Percentiles rank a stretch among this genome's conserved stretches.
These are phyloP conservation scores for Synaphobranchus kaupii DNA, from an alignment of 2,797 vertebrate species.

Conservation along the genomic window DNA sequence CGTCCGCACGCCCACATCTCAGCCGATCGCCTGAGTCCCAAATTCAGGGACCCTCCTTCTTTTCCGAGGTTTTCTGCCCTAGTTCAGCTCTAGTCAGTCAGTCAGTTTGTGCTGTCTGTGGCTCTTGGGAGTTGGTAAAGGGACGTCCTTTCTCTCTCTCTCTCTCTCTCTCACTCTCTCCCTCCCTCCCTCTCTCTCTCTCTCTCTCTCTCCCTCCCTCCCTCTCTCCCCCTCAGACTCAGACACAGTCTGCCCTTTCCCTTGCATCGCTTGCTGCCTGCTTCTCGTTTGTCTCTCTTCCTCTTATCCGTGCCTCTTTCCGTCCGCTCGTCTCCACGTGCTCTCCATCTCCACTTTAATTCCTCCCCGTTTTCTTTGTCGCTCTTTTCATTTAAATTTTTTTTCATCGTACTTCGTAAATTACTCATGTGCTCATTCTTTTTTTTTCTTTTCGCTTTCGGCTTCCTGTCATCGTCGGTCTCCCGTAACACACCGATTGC, in stretches of 20 bases:
- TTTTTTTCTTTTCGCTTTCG: not conserved
- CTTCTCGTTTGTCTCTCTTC: constrained; percentile 56
- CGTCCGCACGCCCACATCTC: not conserved
- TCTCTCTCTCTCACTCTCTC: constrained; percentile 46
- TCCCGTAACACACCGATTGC: not conserved
- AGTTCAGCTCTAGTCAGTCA: constrained; percentile 58
- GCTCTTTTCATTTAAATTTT: constrained; percentile 32
- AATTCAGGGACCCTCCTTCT: constrained; percentile 61
- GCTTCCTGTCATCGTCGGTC: too few relatives aligned
- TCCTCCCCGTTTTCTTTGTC: constrained; percentile 37
- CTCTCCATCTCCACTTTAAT: constrained; percentile 37
- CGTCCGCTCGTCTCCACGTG: constrained; percentile 14
- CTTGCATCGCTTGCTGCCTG: constrained; percentile 67
- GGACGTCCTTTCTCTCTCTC: constrained; percentile 36
- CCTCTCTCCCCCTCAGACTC: constrained; percentile 39
- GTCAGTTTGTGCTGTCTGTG: constrained; percentile 56
- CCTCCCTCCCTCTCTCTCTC: constrained; percentile 49
- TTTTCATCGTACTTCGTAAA: not conserved
- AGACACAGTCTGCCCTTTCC: constrained; percentile 75
- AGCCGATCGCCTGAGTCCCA: constrained; percentile 44
- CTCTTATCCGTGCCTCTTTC: constrained; percentile 38
- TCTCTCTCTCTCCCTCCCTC: constrained; percentile 57
- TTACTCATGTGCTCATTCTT: not conserved
- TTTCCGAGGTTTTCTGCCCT: constrained; percentile 42
- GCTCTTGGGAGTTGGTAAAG: constrained; percentile 51